Percentiles rank a stretch among this genome's conserved stretches.
Evolutionary conservation across 2,113 vertebrate genomes (phyloP).

Genomic region (Asarcornis scutulata): DNA sequence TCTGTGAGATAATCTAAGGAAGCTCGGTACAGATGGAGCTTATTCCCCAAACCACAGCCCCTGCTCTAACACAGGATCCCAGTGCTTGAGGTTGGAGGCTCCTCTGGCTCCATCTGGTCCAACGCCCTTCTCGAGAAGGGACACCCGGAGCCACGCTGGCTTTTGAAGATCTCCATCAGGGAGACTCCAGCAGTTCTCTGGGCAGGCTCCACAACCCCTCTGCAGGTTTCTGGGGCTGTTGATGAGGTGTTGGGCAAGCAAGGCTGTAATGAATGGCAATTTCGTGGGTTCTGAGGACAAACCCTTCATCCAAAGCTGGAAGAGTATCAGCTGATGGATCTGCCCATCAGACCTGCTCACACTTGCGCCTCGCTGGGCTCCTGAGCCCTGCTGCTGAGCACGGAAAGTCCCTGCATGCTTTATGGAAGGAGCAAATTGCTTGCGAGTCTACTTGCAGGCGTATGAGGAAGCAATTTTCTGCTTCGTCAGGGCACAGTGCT

Average conservation of each 20-base stretch:
- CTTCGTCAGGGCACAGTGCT: neutral
- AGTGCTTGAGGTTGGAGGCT: too few relatives aligned
- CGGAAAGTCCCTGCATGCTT: neutral
- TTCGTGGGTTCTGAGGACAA: neutral
- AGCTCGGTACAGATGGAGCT: neutral
- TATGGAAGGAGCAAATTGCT: neutral
- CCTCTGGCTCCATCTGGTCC: neutral
- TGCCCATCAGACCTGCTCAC: neutral
- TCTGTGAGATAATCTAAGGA: neutral
- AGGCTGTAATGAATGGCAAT: neutral
- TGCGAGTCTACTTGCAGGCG: neutral
- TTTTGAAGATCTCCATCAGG: too few relatives aligned
- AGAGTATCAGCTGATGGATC: neutral
- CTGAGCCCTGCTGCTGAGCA: accelerated
- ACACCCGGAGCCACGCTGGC: too few relatives aligned
- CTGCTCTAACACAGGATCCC: neutral
- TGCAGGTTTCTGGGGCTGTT: neutral
- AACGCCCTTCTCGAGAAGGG: too few relatives aligned
- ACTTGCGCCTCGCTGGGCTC: accelerated
- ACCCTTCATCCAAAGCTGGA: neutral
- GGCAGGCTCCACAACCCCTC: neutral
- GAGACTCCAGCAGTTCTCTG: too few relatives aligned
- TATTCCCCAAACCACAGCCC: neutral
- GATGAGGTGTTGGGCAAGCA: neutral
- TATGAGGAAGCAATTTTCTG: neutral